Percentiles rank a stretch among this genome's conserved stretches.
Evolutionary conservation across 2,797 vertebrate genomes (phyloP).

Genomic region (Gila robusta): DNA sequence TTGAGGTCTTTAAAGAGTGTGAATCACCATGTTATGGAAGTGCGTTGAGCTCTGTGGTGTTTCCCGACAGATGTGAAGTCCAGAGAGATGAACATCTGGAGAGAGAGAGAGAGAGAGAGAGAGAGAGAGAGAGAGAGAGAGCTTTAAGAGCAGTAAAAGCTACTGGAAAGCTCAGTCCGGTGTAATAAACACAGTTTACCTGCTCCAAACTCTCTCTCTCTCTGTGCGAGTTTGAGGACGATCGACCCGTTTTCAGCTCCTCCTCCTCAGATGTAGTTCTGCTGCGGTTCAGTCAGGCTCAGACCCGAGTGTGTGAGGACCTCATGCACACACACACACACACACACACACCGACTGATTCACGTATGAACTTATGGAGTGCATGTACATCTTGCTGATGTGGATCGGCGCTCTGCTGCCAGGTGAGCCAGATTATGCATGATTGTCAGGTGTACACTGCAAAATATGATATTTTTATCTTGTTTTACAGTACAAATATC

Average conservation of each 20-base stretch:
- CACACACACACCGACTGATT: neutral
- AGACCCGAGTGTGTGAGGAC: constrained; percentile 57
- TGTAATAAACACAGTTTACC: constrained; percentile 7
- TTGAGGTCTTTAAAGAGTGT: neutral
- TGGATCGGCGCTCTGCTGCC: constrained; percentile 84
- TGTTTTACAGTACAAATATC: neutral
- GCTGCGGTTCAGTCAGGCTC: constrained; percentile 37
- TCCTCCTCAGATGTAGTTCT: constrained; percentile 63
- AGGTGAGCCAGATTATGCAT: constrained; percentile 72
- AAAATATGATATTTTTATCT: neutral
- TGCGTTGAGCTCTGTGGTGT: neutral
- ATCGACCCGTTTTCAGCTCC: constrained; percentile 51
- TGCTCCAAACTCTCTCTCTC: constrained; percentile 5
- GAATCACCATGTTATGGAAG: neutral
- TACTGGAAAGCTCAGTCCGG: constrained; percentile 11
- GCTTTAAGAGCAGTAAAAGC: neutral
- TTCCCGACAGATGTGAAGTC: constrained; percentile 44
- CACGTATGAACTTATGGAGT: constrained; percentile 80
- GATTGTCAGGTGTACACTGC: neutral
- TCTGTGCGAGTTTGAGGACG: constrained; percentile 9
- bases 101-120: constrained; percentile 39
- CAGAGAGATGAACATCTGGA: constrained; percentile 66
- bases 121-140: constrained; percentile 29
- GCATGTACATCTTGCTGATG: constrained; percentile 78
- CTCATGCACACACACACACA: constrained; percentile 31